These are phyloP conservation scores for Drosophila limbata DNA, from an alignment of 2,888 invertebrate species.

Conservation along the genomic window DNA sequence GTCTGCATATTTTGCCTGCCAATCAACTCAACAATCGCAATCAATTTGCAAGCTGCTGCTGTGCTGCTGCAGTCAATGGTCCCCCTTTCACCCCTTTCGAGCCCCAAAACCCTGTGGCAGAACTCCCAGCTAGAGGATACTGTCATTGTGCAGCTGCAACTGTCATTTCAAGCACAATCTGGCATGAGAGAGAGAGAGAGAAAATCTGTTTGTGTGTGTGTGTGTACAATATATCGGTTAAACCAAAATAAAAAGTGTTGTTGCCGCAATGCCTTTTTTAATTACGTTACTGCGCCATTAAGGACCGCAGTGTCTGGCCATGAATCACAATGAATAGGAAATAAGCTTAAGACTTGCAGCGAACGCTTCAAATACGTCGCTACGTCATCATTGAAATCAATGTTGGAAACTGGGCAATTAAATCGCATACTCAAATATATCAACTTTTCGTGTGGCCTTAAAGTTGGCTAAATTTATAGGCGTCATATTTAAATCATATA, in stretches of 20 bases:
- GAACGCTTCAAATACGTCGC: constrained; percentile 28
- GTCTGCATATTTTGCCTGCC: constrained; percentile 73
- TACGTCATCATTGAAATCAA: not conserved
- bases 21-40: constrained; percentile 82
- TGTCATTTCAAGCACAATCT: constrained; percentile 66
- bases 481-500: constrained; percentile 66
- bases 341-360: constrained; percentile 55
- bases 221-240: constrained; percentile 54
- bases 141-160: constrained; percentile 64
- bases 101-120: constrained; percentile 11
- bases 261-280: constrained; percentile 75
- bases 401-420: not conserved
- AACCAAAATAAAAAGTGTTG: constrained; percentile 55
- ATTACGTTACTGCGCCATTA: constrained; percentile 79
- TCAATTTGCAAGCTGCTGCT: constrained; percentile 71
- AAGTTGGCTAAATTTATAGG: constrained; percentile 42
- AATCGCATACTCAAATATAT: not conserved
- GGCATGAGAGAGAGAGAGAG: constrained; percentile 1
- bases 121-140: constrained; percentile 50
- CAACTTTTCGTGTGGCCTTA: not conserved
- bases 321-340: constrained; percentile 65
- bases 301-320: constrained; percentile 68
- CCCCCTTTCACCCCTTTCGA: constrained; percentile 24
- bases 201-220: not conserved
- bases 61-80: constrained; percentile 40